Conservation (phyloP, 2,113 vertebrate species). For the Suricata suricatta region DNA sequence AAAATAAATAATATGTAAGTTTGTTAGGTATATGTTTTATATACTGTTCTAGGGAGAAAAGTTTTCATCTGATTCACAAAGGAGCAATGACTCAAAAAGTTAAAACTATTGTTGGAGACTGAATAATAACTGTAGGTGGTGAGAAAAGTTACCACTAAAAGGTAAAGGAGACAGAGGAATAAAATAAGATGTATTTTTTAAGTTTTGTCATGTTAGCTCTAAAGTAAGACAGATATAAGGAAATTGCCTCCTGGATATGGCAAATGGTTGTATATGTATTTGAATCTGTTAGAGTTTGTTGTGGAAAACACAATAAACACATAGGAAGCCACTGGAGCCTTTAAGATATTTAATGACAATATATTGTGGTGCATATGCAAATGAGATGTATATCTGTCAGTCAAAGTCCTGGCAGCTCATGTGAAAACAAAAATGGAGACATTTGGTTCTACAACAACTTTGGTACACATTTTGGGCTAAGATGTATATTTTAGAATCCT, state of each 20-base stretch:
- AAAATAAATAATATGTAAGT: background rate
- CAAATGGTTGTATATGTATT: background rate
- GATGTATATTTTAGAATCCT: background rate
- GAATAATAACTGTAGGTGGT: background rate
- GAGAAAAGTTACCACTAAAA: background rate
- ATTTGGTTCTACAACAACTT: background rate
- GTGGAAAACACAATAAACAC: background rate
- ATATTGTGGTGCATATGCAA: background rate
- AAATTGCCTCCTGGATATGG: background rate
- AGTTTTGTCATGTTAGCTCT: background rate
- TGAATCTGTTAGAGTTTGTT: background rate
- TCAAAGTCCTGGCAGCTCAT: background rate
- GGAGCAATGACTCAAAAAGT: background rate
- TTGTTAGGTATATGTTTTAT: background rate
- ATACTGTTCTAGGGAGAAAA: background rate
- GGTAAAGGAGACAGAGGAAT: background rate
- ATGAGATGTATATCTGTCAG: background rate
- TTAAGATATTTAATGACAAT: background rate
- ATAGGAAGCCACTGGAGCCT: background rate
- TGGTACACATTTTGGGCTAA: background rate
- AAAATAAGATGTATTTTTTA: background rate
- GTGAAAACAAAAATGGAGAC: background rate
- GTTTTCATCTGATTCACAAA: conserved; percentile 16
- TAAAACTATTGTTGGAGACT: background rate
- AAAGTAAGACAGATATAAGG: background rate